A percentile compares a stretch with the other conserved stretches of the same genome.
Evolutionary conservation across 2,888 invertebrate genomes (phyloP).

Genomic region (Helleia helle): DNA sequence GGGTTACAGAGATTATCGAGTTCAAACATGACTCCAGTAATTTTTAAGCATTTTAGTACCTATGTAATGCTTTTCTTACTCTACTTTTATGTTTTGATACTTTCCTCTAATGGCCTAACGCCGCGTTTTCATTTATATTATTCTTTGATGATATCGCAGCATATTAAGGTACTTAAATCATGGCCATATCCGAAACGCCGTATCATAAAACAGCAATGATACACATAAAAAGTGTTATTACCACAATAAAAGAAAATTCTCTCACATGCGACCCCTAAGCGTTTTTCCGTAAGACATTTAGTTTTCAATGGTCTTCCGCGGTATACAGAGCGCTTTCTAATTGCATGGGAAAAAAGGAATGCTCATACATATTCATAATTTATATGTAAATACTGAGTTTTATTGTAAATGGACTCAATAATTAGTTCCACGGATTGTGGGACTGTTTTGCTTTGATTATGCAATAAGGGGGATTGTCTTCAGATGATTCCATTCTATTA

Average conservation of each 20-base stretch:
- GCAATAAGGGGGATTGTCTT: too few relatives aligned
- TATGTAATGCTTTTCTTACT: too few relatives aligned
- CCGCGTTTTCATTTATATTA: neutral
- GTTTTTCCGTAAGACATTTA: neutral
- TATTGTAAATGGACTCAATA: neutral
- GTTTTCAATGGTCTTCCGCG: constrained; percentile 20
- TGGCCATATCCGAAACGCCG: neutral
- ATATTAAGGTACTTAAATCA: neutral
- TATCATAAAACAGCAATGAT: neutral
- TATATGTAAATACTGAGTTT: neutral
- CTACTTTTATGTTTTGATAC: too few relatives aligned
- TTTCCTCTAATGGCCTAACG: too few relatives aligned
- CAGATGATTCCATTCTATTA: too few relatives aligned
- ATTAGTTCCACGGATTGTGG: neutral
- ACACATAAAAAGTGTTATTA: too few relatives aligned
- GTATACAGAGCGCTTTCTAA: constrained; percentile 21
- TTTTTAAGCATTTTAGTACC: too few relatives aligned
- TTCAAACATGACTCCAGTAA: too few relatives aligned
- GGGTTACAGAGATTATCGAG: too few relatives aligned
- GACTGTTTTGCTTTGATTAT: neutral
- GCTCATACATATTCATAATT: neutral
- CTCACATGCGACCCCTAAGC: neutral
- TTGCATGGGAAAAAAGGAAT: constrained; percentile 16
- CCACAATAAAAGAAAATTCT: too few relatives aligned
- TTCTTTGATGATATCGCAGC: neutral